Evolutionary conservation across 2,888 invertebrate genomes (phyloP), one percentile per base, ranked within the genome.

Genomic region (Byasa hedistus): DNA sequence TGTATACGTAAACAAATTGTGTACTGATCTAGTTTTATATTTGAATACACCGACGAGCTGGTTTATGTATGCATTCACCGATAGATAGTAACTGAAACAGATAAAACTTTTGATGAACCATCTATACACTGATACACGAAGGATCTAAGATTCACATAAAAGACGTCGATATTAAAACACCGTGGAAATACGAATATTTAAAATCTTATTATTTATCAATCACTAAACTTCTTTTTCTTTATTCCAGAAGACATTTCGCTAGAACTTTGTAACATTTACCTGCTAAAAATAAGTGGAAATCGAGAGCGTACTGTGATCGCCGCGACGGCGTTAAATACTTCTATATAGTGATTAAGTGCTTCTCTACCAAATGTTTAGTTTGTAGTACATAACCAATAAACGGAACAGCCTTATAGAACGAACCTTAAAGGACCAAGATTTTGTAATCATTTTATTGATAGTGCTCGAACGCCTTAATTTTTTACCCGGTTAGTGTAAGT

Each of bases 381-480:
- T 74, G 76, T 71, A 71, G 62, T 52, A 68, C 80, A 73, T 82
- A 85, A 83, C 75, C 79, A 79, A 79, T 82, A 80, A 77, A 78
- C 71, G 71, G 73, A 85, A 23, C 56, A 64, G 89, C 89, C 89
- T 90, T 89, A 89, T 78, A 78, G 71, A 80, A 74, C 79, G 78
- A 81, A 86, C 85, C 85, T 87, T 80, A 85, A 88, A 89, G 91
- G 91, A 89, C 91, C 91, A 91, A 90, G 68, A 73, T 75, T 87
- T 91, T 76, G 68, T 76, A 76, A 71, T 62, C 61, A 59, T 73
- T 90, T 88, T 86, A 48, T 86, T 85, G 78, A 76, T 79, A 80
- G 79, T 80, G 78, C 79, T 79, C 73, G 72, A 23, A 78, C 83
- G 89, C 89, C 89, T 90, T 89, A 89, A 81, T 80, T 86, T 89